phyloP scores from a whole-genome alignment of 2,113 vertebrate genomes.

The Felis catus region F.catus_Fca126_mat1.0 CM031419.1:118261501-118262000 shows the following conservation, averaged over 20 bases:
- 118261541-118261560: slow-evolving; percentile 76
- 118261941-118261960: slow-evolving; percentile 75
- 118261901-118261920: slow-evolving; percentile 79
- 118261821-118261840: slow-evolving; percentile 72
- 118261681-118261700: slow-evolving; percentile 77
- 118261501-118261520: slow-evolving; percentile 77
- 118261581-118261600: slow-evolving; percentile 63
- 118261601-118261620: slow-evolving; percentile 72
- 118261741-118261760: slow-evolving; percentile 78
- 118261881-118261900: slow-evolving; percentile 70
- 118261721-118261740: slow-evolving; percentile 77
- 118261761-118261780: slow-evolving; percentile 71
- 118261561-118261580: slow-evolving; percentile 75
- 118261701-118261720: slow-evolving; percentile 77
- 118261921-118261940: slow-evolving; percentile 65
- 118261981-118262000: slow-evolving; percentile 72
- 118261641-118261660: slow-evolving; percentile 67
- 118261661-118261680: slow-evolving; percentile 72
- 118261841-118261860: slow-evolving; percentile 70
- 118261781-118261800: slow-evolving; percentile 72
- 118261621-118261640: slow-evolving; percentile 78
- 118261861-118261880: slow-evolving; percentile 43
- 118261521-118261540: slow-evolving; percentile 81
- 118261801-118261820: slow-evolving; percentile 76
- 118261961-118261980: slow-evolving; percentile 71